Evolutionary conservation across 2,888 invertebrate species (phyloP), one percentile per base, ranked within the genome.

Genomic region (Troides helena): DNA sequence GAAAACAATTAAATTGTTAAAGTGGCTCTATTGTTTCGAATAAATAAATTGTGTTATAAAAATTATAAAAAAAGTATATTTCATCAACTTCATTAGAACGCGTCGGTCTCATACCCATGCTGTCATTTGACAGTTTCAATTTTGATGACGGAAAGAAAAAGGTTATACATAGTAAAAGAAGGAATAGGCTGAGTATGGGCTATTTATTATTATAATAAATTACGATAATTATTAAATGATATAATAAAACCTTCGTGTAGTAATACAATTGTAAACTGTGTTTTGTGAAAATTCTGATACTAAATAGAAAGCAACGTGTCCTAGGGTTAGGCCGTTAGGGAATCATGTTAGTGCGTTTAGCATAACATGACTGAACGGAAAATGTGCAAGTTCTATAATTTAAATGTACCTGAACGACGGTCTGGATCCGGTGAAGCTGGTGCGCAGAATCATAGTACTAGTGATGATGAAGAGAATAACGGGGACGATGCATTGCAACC

Each of bases 311-410:
- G 87, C 88, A 89, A 90, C 90, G 90, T 92, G 90, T 90, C 89
- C 84, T 91, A 92, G 92, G 64, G 91, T 91, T 91, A 92, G 91
- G 89, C 89, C 90, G 90, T 90, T 87, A 84, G 84, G 85, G 84
- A 91, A 92, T 90, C 92, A 92, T 92, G 92, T 88, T 90, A 91
- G 84, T 88, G 61, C 64, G 46, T 82, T 87, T 89, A 84, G 85
- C 89, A 85, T 92, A 92, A 87, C 89, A 92, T 92, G 92, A 92
- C 89, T 87, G 92, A 92, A 88, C 90, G 92, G 79, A 92, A 92
- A 92, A 92, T 92, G 92, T 92, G 92, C 89, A 92, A 92, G 82
- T 92, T 92, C 85, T 92, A 92, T 89, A 92, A 92, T 88, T 92
- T 92, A 85, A 92, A 92, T 83, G 90, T 92, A 84, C 92, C 92